These are phyloP conservation scores for Hystrix cristata DNA, from an alignment of 2,113 vertebrate genomes.

Conservation along the genomic window DNA sequence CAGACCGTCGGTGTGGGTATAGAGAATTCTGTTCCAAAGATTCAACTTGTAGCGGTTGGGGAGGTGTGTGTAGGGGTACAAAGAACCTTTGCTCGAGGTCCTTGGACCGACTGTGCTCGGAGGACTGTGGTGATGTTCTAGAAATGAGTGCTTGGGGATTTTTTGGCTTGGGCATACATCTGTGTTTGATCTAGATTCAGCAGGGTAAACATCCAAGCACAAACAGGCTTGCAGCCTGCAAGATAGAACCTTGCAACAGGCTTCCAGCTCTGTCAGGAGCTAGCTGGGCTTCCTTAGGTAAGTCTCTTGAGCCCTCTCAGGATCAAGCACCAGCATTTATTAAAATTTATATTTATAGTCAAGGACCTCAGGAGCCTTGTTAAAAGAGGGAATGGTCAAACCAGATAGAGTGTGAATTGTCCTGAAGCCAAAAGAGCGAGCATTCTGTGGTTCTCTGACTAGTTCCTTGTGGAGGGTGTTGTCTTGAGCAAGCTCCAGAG, in stretches of 20 bases:
- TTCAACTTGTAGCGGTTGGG: background rate
- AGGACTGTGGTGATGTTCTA: slow-evolving; percentile 60
- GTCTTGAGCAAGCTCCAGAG: background rate
- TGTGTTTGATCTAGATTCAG: slow-evolving; percentile 66
- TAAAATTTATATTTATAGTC: slow-evolving; percentile 42
- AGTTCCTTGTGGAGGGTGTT: background rate
- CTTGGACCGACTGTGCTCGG: background rate
- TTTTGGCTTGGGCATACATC: slow-evolving; percentile 49
- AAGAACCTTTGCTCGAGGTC: slow-evolving; percentile 3
- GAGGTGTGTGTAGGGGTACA: background rate
- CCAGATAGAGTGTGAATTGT: background rate
- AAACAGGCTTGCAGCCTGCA: background rate
- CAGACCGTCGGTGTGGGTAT: background rate
- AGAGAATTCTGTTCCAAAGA: slow-evolving; percentile 28
- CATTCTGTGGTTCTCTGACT: slow-evolving; percentile 6
- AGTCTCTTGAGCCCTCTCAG: background rate
- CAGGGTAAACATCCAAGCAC: slow-evolving; percentile 17
- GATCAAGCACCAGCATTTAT: background rate
- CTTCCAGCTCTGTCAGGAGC: slow-evolving; percentile 23
- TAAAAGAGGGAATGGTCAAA: background rate
- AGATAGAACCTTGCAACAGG: background rate
- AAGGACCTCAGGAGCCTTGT: slow-evolving; percentile 10
- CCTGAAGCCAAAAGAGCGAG: background rate
- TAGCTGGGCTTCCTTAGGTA: slow-evolving; percentile 20
- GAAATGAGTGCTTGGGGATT: slow-evolving; percentile 58